A percentile compares a stretch with the other conserved stretches of the same genome.
phyloP scores from a whole-genome alignment of 2,888 invertebrate genomes.

The Arctia plantaginis region DNA sequence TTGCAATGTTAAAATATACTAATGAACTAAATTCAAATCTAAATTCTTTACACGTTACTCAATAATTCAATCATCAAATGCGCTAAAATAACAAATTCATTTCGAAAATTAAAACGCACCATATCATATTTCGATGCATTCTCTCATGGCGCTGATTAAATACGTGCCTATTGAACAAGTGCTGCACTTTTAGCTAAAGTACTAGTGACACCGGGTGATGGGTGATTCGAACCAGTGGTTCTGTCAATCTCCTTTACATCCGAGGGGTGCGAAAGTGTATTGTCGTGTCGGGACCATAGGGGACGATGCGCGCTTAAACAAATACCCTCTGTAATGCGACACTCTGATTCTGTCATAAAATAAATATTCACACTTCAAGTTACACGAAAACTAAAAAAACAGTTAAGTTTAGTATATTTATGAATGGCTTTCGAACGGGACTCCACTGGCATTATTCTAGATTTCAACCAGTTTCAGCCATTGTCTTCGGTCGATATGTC shows the following conservation, averaged over 20 bases:
- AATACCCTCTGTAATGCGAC: constrained; percentile 48
- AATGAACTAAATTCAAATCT: background rate
- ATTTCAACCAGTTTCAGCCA: no score
- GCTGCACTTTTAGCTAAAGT: constrained; percentile 44
- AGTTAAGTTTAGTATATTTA: background rate
- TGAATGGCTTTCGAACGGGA: background rate
- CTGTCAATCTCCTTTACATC: constrained; percentile 57
- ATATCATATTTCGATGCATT: constrained; percentile 12
- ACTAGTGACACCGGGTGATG: constrained; percentile 37
- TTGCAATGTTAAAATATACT: background rate
- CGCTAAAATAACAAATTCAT: constrained; percentile 10
- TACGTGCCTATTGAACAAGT: constrained; percentile 25
- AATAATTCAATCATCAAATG: background rate
- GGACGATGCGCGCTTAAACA: constrained; percentile 40
- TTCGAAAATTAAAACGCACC: constrained; percentile 23
- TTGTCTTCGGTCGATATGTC: no score
- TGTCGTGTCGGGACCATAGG: constrained; percentile 65
- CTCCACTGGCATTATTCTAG: no score
- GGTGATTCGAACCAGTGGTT: constrained; percentile 46
- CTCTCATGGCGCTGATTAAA: constrained; percentile 29
- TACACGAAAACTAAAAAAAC: background rate
- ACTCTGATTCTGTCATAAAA: constrained; percentile 41
- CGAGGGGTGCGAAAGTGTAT: constrained; percentile 66
- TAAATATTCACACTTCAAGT: constrained; percentile 32
- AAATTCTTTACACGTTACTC: background rate